Percentiles rank a stretch among this genome's conserved stretches.
Evolutionary conservation across 2,888 invertebrate species (phyloP).

Genomic region (Drosophila stalkeri): DNA sequence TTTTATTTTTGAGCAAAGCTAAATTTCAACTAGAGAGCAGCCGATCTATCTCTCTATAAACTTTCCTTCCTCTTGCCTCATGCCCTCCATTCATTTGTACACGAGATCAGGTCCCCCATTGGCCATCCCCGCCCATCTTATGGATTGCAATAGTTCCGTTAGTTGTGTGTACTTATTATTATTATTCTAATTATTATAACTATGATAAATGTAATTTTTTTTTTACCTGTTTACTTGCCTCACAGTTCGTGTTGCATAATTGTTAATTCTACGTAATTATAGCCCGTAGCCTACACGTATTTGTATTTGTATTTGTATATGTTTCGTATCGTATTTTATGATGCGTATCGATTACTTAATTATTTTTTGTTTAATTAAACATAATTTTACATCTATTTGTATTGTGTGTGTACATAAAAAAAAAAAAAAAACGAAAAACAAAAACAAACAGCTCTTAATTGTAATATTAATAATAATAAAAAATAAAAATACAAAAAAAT

Average conservation of each 20-base stretch:
- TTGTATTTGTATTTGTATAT: slow-evolving; percentile 49
- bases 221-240: slow-evolving; percentile 55
- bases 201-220: slow-evolving; percentile 50
- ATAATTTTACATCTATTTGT: slow-evolving; percentile 56
- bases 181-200: slow-evolving; percentile 45
- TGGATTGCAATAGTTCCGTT: slow-evolving; percentile 53
- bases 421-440: slow-evolving; percentile 51
- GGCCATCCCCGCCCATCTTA: background rate
- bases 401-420: slow-evolving; percentile 72
- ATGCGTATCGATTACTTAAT: slow-evolving; percentile 45
- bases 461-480: slow-evolving; percentile 62
- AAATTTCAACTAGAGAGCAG: slow-evolving; percentile 10
- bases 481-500: slow-evolving; percentile 38
- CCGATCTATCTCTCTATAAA: too few species aligned
- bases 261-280: slow-evolving; percentile 56
- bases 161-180: slow-evolving; percentile 54
- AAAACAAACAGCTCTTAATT: slow-evolving; percentile 65
- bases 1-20: slow-evolving; percentile 41
- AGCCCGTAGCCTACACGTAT: slow-evolving; percentile 58
- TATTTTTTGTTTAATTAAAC: slow-evolving; percentile 64
- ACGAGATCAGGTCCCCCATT: slow-evolving; percentile 3
- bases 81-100: slow-evolving; percentile 21
- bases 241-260: slow-evolving; percentile 49
- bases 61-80: background rate
- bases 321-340: slow-evolving; percentile 26